phyloP scores from a whole-genome alignment of 2,888 invertebrate genomes.

The Liopterus haemorrhoidalis region DNA sequence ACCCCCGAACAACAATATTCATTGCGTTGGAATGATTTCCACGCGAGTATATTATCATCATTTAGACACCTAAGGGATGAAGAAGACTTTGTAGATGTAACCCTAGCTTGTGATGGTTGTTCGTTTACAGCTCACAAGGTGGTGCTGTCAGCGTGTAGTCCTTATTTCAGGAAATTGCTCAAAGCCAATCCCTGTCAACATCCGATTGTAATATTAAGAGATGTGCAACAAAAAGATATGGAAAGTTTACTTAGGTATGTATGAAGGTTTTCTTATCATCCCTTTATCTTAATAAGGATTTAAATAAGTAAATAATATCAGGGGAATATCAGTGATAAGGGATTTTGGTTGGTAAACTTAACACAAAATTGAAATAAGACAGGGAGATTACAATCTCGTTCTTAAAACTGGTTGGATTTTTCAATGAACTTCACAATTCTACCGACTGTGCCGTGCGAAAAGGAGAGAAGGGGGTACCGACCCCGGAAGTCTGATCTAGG shows the following conservation, averaged over 20 bases:
- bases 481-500: no score
- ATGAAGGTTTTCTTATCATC: no score
- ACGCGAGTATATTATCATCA: conserved; percentile 82
- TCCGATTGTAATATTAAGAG: conserved; percentile 81
- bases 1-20: conserved; percentile 80
- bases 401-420: no score
- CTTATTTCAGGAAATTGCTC: conserved; percentile 80
- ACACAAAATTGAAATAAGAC: no score
- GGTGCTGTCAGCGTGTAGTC: conserved; percentile 88
- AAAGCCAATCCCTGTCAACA: conserved; percentile 89
- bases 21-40: conserved; percentile 92
- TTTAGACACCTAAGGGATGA: conserved; percentile 83
- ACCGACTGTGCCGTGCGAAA: no score
- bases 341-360: no score
- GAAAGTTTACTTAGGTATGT: conserved; percentile 72
- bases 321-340: no score
- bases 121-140: conserved; percentile 86
- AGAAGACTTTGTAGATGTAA: conserved; percentile 90
- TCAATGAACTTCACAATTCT: no score
- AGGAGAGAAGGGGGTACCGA: no score
- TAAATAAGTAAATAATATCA: no score
- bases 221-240: conserved; percentile 80
- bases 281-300: no score
- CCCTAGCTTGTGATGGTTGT: conserved; percentile 83
- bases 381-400: no score